Evolutionary conservation across 2,888 invertebrate species (phyloP).

Genomic region (Tyria jacobaeae): DNA sequence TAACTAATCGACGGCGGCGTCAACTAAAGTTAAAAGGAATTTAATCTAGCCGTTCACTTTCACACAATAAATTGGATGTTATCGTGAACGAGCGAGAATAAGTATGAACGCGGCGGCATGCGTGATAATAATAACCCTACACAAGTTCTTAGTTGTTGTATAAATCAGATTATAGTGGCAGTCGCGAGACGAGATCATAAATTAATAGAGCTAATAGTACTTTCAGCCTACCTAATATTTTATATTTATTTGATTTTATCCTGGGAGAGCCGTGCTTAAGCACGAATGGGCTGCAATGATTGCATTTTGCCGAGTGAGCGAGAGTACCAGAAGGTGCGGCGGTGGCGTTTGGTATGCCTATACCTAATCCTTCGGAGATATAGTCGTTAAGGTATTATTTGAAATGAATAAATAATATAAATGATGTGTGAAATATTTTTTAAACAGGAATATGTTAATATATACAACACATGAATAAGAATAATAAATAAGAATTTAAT

Average conservation of each 20-base stretch:
- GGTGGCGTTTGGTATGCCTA: too few relatives aligned
- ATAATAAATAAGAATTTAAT: too few relatives aligned
- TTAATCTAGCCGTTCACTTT: conserved; percentile 14
- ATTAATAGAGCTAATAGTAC: neutral
- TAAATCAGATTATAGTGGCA: neutral
- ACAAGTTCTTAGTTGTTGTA: neutral
- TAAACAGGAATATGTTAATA: too few relatives aligned
- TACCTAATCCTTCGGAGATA: too few relatives aligned
- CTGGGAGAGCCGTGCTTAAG: too few relatives aligned
- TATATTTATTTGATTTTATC: neutral
- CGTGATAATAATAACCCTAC: conserved; percentile 10
- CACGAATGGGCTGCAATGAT: too few relatives aligned
- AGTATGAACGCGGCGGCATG: conserved; percentile 16
- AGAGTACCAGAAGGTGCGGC: too few relatives aligned
- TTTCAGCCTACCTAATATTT: neutral
- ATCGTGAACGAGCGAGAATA: conserved; percentile 9
- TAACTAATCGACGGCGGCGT: conserved; percentile 4
- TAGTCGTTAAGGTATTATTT: too few relatives aligned
- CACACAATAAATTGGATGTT: conserved; percentile 20
- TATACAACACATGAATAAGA: too few relatives aligned
- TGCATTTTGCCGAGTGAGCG: too few relatives aligned
- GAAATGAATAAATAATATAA: too few relatives aligned
- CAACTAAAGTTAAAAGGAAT: conserved; percentile 12
- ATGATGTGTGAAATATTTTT: too few relatives aligned
- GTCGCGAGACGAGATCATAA: neutral